Evolutionary conservation across 92 coral and sea anemone genomes (phyloP).

Genomic region (Siderastrea siderea): DNA sequence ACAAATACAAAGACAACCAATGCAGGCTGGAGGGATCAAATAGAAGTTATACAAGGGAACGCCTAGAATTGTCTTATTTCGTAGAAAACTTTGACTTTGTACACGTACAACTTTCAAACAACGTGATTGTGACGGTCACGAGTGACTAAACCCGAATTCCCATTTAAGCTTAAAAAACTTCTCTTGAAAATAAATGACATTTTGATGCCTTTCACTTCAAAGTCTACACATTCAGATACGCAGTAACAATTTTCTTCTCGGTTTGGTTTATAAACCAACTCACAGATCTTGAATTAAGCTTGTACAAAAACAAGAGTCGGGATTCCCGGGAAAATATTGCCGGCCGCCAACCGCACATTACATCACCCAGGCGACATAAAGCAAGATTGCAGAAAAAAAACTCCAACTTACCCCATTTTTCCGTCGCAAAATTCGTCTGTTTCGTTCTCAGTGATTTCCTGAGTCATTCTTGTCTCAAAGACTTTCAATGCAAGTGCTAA

Average conservation of each 20-base stretch:
- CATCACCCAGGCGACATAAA: slow-evolving; percentile 20
- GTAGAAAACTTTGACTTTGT: slow-evolving; percentile 17
- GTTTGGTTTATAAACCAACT: neutral
- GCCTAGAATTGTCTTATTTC: slow-evolving; percentile 5
- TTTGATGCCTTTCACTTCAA: neutral
- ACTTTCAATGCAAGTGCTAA: neutral
- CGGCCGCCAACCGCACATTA: slow-evolving; percentile 15
- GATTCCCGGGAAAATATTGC: slow-evolving; percentile 38
- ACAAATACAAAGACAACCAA: neutral
- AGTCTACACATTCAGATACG: neutral
- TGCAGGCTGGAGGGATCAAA: neutral
- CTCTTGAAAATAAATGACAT: neutral
- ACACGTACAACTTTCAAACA: slow-evolving; percentile 16
- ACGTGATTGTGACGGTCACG: slow-evolving; percentile 10
- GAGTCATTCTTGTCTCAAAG: slow-evolving; percentile 33
- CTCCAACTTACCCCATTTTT: slow-evolving; percentile 36
- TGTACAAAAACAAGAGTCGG: neutral
- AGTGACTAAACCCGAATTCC: neutral
- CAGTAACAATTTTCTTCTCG: neutral
- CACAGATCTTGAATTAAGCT: neutral
- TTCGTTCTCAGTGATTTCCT: slow-evolving; percentile 39
- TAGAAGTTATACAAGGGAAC: neutral
- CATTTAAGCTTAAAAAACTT: neutral
- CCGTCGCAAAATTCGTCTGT: slow-evolving; percentile 35
- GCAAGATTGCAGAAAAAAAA: neutral